A percentile compares a stretch with the other conserved stretches of the same genome.
Conservation (phyloP, 2,888 invertebrate genomes). For the Philopedon plagiatum region DNA sequence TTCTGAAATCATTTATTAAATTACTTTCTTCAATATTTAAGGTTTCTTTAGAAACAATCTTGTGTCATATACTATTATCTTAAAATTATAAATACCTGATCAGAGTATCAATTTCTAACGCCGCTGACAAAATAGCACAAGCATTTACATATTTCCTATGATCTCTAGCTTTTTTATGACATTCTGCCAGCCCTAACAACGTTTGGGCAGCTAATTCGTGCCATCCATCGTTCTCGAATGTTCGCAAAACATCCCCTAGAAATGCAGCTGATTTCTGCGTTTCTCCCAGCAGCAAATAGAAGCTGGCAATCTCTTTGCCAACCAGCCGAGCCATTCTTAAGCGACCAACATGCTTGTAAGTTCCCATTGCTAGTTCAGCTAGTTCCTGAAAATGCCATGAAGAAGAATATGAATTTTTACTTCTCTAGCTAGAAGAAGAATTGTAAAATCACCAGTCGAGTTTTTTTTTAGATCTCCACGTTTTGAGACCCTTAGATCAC, state of each 20-base stretch:
- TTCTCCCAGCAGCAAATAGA: conserved; percentile 89
- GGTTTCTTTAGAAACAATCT: no score
- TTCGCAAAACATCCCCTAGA: conserved; percentile 87
- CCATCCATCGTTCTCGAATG: conserved; percentile 93
- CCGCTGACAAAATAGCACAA: conserved; percentile 85
- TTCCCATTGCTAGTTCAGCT: conserved; percentile 95
- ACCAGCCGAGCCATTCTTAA: conserved; percentile 89
- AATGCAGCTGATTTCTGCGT: conserved; percentile 92
- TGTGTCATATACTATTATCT: no score
- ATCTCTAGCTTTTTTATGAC: conserved; percentile 87
- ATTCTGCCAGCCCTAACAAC: conserved; percentile 86
- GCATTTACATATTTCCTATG: conserved; percentile 74
- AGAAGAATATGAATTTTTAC: no score
- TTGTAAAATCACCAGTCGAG: no score
- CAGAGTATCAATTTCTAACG: conserved; percentile 81
- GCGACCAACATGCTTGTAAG: conserved; percentile 91
- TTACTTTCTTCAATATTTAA: no score
- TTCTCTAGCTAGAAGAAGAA: no score
- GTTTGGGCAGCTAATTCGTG: conserved; percentile 85
- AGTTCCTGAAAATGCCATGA: conserved; percentile 83
- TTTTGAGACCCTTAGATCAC: no score
- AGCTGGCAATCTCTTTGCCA: conserved; percentile 90
- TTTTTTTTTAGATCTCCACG: no score
- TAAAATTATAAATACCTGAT: conserved; percentile 53
- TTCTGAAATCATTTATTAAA: no score